These are phyloP conservation scores for Trichogramma pretiosum DNA, from an alignment of 1,140 invertebrate genomes.

Conservation along the genomic window DNA sequence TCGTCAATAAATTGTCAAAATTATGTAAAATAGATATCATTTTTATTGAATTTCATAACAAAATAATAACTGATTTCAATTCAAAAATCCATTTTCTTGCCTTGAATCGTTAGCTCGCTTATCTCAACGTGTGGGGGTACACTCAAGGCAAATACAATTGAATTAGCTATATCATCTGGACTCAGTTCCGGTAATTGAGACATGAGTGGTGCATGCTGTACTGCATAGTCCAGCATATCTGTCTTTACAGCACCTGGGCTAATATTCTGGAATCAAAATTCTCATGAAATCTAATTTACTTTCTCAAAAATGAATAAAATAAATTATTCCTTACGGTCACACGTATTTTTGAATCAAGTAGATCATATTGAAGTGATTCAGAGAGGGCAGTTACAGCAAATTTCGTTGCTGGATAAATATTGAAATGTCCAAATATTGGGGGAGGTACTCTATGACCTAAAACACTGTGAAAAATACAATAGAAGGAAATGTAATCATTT, in stretches of 20 bases:
- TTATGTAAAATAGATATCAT: too few relatives aligned
- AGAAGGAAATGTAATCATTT: neutral
- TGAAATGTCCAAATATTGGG: slow-evolving; percentile 25
- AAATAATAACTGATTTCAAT: too few relatives aligned
- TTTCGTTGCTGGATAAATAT: slow-evolving; percentile 54
- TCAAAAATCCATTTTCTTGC: too few relatives aligned
- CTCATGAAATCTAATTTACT: too few relatives aligned
- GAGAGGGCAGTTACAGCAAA: slow-evolving; percentile 52
- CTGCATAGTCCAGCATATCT: slow-evolving; percentile 22
- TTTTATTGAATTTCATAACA: too few relatives aligned
- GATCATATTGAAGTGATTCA: slow-evolving; percentile 52
- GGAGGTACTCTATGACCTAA: slow-evolving; percentile 35
- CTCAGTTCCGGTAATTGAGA: slow-evolving; percentile 19
- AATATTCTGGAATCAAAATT: slow-evolving; percentile 24
- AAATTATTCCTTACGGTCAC: slow-evolving; percentile 47
- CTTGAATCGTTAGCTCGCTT: slow-evolving; percentile 37
- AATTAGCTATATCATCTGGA: slow-evolving; percentile 31
- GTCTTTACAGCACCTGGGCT: slow-evolving; percentile 26
- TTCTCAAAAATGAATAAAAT: too few relatives aligned
- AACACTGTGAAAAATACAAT: slow-evolving; percentile 27
- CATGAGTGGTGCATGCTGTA: neutral
- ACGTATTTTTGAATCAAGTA: slow-evolving; percentile 49
- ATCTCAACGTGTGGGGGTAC: slow-evolving; percentile 36
- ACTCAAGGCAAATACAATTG: slow-evolving; percentile 30
- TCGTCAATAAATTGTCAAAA: too few relatives aligned